Percentiles rank a stretch among this genome's conserved stretches.
Conservation (phyloP, 2,797 vertebrate species). For the Cryptoblepharus egeriae region DNA sequence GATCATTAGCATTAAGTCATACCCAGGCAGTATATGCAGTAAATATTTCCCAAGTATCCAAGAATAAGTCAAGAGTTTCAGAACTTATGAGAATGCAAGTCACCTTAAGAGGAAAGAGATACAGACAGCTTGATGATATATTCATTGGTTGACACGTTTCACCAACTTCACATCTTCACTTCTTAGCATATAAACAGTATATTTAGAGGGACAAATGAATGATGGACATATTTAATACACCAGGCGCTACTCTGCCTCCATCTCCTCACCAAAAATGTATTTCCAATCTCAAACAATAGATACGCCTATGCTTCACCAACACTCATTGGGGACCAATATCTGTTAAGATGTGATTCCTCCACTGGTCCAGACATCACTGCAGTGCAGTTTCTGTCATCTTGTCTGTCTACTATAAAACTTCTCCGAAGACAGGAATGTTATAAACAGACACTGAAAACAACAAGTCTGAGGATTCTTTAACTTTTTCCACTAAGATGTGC, state of each 20-base stretch:
- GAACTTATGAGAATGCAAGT: constrained; percentile 22
- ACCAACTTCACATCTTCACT: constrained; percentile 11
- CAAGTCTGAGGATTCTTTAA: not conserved
- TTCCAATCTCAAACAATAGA: constrained; percentile 18
- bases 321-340: not conserved
- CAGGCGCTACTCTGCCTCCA: not conserved
- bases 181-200: constrained; percentile 39
- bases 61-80: constrained; percentile 19
- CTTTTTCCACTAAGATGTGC: not conserved
- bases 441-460: constrained; percentile 1
- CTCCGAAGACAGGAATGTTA: not conserved
- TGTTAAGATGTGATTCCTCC: constrained; percentile 23
- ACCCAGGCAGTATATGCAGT: not conserved
- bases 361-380: not conserved
- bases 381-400: constrained; percentile 38
- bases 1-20: not conserved
- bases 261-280: constrained; percentile 36
- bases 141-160: constrained; percentile 26
- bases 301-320: constrained; percentile 37
- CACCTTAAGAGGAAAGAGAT: constrained; percentile 8
- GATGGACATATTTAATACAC: constrained; percentile 52
- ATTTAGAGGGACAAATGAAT: constrained; percentile 51
- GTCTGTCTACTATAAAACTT: constrained; percentile 27
- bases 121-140: constrained; percentile 26
- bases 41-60: accelerated